Base-by-base conservation (phyloP, 37 sponge, comb jelly and placozoan species). In the Halichondria panicea region DNA sequence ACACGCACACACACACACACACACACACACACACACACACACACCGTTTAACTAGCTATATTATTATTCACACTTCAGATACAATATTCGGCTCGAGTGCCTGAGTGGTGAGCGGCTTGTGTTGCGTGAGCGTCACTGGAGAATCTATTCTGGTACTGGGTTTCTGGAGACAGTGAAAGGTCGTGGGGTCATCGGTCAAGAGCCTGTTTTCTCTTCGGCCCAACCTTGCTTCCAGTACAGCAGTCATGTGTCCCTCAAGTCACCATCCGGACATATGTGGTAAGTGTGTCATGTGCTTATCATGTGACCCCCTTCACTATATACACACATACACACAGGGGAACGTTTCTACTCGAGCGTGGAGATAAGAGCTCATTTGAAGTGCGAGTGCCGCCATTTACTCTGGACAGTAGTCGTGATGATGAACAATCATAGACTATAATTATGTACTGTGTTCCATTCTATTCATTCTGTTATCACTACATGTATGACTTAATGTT, bases 191-290 rank as follows among this genome's bases (percentile, higher is more conserved):
- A 81, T 98, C 38, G 99, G 99, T 46, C 87, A 92, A 84, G 91
- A 92, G 68, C 99, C 96, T 2, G 60, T 95, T 0, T 77, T 98
- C 61, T 73, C 85, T 31, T 41, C 79, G 12, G 43, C 74, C 27
- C 70, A 77, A 11, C 93, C 96, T 22, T 90, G 84, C 64, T 98
- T 95, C 81, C 99, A 98, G 83, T 98, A 98, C 69, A 98, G 91
- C 81, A 92, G 94, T 50, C 86, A 90, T 34, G 86, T 92, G 12
- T 92, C 91, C 35, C 79, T 98, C 9, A 63, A 84, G 73, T 83
- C 88, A 13, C 72, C 90, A 28, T 77, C 68, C 8, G 99, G 99
- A 8, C 93, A 87, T 84, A 98, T 98, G 99, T 98, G 96, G 97
- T 93, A 56, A 79, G 84, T 33, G 13, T 13, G 54, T 54, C 28